These are phyloP conservation scores for Phycodurus eques DNA, from an alignment of 2,113 vertebrate genomes.

Conservation along the genomic window DNA sequence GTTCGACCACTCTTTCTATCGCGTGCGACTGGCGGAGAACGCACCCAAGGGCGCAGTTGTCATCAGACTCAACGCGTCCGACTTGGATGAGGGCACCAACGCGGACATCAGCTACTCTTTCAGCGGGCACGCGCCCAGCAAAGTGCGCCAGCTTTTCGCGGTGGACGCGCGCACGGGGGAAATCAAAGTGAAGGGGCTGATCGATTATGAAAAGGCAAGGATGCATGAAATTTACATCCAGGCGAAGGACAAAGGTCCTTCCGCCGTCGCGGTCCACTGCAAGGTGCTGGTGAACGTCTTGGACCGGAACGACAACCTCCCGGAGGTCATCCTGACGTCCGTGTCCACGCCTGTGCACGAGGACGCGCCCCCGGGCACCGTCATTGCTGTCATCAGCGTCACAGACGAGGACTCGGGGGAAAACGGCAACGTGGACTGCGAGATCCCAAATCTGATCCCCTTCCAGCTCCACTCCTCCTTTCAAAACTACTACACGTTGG, in stretches of 20 bases:
- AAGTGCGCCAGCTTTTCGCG: conserved; percentile 70
- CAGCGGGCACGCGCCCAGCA: conserved; percentile 69
- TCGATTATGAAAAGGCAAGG: conserved; percentile 74
- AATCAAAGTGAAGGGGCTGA: conserved; percentile 71
- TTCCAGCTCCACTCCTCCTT: conserved; percentile 85
- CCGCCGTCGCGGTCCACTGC: conserved; percentile 83
- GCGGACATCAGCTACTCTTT: conserved; percentile 71
- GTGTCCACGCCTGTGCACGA: conserved; percentile 72
- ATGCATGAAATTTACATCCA: conserved; percentile 84
- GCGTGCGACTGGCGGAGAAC: conserved; percentile 67
- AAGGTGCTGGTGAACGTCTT: conserved; percentile 72
- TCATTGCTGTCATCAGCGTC: conserved; percentile 83
- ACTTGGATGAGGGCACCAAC: conserved; percentile 70
- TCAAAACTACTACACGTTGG: conserved; percentile 84
- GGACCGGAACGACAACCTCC: conserved; percentile 71
- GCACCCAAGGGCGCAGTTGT: conserved; percentile 67
- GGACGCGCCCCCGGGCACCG: conserved; percentile 79
- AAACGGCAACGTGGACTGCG: conserved; percentile 81
- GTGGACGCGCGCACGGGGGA: conserved; percentile 72
- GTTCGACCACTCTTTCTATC: conserved; percentile 69
- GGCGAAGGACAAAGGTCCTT: conserved; percentile 84
- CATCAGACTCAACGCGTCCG: conserved; percentile 71
- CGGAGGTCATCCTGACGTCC: conserved; percentile 70
- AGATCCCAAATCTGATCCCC: conserved; percentile 71
- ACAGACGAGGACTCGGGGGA: conserved; percentile 79